These are phyloP conservation scores for Tachyglossus aculeatus DNA, from an alignment of 2,797 vertebrate genomes.

Conservation along the genomic window DNA sequence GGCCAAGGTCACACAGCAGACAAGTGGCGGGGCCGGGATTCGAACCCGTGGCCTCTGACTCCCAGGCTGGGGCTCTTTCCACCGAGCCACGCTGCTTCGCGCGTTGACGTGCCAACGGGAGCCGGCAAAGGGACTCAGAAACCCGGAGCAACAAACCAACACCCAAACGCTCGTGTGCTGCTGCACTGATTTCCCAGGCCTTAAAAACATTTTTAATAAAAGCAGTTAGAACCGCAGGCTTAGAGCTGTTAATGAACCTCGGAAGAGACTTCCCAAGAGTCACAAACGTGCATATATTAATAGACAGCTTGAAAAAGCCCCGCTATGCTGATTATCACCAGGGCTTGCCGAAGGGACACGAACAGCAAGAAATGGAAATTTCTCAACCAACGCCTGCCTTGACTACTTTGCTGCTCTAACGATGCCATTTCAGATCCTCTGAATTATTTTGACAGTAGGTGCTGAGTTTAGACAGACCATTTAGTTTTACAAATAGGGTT, in stretches of 20 bases:
- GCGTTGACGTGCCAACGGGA: no score
- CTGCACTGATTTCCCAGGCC: background rate
- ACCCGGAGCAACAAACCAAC: background rate
- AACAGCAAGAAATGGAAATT: constrained; percentile 17
- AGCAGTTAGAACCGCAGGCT: constrained; percentile 1
- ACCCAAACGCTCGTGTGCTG: background rate
- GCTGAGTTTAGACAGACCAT: background rate
- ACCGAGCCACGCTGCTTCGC: no score
- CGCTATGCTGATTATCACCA: background rate
- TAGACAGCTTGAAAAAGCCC: constrained; percentile 12
- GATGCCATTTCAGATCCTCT: constrained; percentile 21
- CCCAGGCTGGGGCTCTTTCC: no score
- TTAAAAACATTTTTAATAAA: background rate
- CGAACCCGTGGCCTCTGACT: no score
- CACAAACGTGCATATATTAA: background rate
- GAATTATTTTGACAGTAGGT: constrained; percentile 7
- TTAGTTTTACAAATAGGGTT: constrained; percentile 42
- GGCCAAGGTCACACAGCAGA: no score
- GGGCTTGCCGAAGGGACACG: constrained; percentile 11
- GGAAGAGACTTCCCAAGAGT: constrained; percentile 7
- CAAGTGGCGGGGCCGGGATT: no score
- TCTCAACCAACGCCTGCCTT: no score
- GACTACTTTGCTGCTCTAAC: constrained; percentile 1
- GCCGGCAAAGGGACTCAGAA: background rate
- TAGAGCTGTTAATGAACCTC: constrained; percentile 9